Evolutionary conservation across 92 coral and sea anemone species (phyloP).

Genomic region (Plumapathes pennacea): DNA sequence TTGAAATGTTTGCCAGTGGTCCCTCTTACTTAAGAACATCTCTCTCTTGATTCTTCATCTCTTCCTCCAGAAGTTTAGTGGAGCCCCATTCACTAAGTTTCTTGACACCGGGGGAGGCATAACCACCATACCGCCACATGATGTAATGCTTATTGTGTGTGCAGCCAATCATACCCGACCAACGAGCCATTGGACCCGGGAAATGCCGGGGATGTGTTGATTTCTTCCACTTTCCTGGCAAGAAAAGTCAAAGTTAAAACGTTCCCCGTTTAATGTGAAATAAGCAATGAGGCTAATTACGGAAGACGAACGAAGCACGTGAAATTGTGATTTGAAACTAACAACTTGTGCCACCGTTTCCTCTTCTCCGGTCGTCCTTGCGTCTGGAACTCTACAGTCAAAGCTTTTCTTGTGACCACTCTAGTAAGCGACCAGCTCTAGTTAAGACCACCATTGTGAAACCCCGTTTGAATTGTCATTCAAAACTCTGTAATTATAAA

Average conservation of each 20-base stretch:
- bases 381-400: too few species aligned
- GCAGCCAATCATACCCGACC: conserved; percentile 90
- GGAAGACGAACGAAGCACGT: too few species aligned
- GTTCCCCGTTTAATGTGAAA: neutral
- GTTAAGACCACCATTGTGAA: too few species aligned
- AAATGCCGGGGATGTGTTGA: conserved; percentile 80
- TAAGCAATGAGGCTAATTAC: too few species aligned
- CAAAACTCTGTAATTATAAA: too few species aligned
- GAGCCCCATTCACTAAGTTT: conserved; percentile 92
- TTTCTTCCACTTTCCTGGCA: conserved; percentile 77
- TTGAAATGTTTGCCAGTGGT: too few species aligned
- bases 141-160: conserved; percentile 77
- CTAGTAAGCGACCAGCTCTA: too few species aligned
- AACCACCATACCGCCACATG: conserved; percentile 77
- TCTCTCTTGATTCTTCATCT: conserved; percentile 56
- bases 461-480: too few species aligned
- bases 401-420: too few species aligned
- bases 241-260: neutral
- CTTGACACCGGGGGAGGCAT: conserved; percentile 82
- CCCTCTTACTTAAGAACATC: conserved; percentile 45
- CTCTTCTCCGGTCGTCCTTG: too few species aligned
- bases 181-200: conserved; percentile 88
- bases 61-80: conserved; percentile 53
- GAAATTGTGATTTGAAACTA: too few species aligned
- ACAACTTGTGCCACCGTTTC: too few species aligned